Base-by-base conservation (phyloP, 2,113 vertebrate species). In the Lontra canadensis region DNA sequence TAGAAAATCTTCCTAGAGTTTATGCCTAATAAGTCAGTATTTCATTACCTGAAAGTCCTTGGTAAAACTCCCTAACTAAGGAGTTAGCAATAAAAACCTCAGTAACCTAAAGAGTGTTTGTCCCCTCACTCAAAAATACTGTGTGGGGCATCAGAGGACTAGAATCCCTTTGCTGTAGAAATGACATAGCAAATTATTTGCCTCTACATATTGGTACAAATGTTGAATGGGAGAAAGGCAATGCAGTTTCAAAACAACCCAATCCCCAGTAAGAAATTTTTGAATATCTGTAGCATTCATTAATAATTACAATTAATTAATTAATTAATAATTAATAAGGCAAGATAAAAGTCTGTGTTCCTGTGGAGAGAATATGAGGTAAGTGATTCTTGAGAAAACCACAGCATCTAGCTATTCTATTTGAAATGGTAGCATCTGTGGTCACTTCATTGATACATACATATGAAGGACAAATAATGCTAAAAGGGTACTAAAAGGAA, bases 31-130 rank as follows among this genome's bases (percentile, higher is more conserved):
- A 73, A 42, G 26, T 90, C 78, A 74, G 9, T 69, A 94, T 92
- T 95, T 89, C 55, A 87, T 94, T 90, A 49, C 42, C 44, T 34
- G 71, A 78, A 97, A 69, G 61, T 63, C 61, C 59, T 89, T 82
- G 86, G 44, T 96, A 90, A 96, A 94, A 93, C 36, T 47, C 61
- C 49, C 36, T 36, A 94, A 49, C 42, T 34, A 94, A 39, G 26
- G 36, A 15, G 13, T 74, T 42, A 39, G 14, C 55, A 13, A 86
- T 67, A 87, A 94, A 92, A 84, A 87, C 47, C 79, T 90, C 80
- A 87, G 34, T 57, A 76, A 63, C 31, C 21, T 67, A 44, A 13
- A 61, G 12, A 52, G 0, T 34, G 7, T 21, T 20, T 80, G 18
- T 25, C 14, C 49, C 34, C 36, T 78, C n/a, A 83, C 14, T 89